phyloP scores from a whole-genome alignment of 2,888 invertebrate genomes.

The Hyppa rectilinea region DNA sequence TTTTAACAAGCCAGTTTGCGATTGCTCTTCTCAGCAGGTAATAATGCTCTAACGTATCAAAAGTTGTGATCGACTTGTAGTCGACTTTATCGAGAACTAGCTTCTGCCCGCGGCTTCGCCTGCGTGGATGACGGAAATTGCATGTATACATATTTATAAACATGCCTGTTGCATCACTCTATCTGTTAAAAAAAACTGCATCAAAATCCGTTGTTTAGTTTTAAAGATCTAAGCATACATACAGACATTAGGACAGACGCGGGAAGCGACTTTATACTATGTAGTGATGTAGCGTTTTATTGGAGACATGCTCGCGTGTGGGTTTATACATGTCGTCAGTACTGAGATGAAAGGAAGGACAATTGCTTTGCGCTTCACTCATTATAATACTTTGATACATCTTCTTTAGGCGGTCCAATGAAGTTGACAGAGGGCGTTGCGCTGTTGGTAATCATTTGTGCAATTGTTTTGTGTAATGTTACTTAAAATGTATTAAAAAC shows the following conservation, averaged over 20 bases:
- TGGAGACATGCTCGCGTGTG: slow-evolving; percentile 1
- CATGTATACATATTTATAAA: too few relatives aligned
- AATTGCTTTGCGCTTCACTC: slow-evolving; percentile 10
- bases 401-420: neutral
- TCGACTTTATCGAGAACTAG: slow-evolving; percentile 21
- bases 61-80: slow-evolving; percentile 36
- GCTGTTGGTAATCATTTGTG: neutral
- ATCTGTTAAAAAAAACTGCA: too few relatives aligned
- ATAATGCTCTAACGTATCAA: slow-evolving; percentile 43
- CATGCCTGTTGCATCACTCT: too few relatives aligned
- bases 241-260: too few relatives aligned
- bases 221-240: too few relatives aligned
- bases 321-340: slow-evolving; percentile 2
- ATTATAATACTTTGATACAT: neutral
- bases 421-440: neutral
- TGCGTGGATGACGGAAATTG: too few relatives aligned
- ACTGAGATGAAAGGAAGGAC: neutral
- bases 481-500: neutral
- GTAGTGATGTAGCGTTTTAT: slow-evolving; percentile 14
- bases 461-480: neutral
- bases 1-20: slow-evolving; percentile 58
- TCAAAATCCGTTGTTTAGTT: too few relatives aligned
- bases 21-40: slow-evolving; percentile 46
- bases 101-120: too few relatives aligned
- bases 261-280: too few relatives aligned